Evolutionary conservation across 1,140 invertebrate species (phyloP).

Genomic region (Mesaphorura yosii): DNA sequence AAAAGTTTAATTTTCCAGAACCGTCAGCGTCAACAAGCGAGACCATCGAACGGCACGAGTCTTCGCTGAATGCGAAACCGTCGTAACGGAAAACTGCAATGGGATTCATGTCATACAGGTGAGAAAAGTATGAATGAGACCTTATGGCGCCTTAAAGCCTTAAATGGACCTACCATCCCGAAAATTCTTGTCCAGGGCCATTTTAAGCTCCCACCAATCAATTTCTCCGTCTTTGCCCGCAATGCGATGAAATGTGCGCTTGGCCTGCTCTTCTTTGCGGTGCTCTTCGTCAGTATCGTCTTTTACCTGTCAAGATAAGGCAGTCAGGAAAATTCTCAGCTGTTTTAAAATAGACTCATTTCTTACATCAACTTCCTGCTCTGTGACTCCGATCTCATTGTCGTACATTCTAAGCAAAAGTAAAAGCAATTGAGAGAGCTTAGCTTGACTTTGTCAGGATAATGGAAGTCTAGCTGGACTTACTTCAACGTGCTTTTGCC

Average conservation of each 20-base stretch:
- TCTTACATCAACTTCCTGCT: constrained; percentile 33
- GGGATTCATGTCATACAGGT: no score
- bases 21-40: background rate
- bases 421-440: background rate
- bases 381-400: constrained; percentile 36
- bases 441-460: background rate
- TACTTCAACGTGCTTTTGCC: constrained; percentile 1
- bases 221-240: constrained; percentile 48
- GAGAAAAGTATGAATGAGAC: background rate
- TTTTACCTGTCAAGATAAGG: constrained; percentile 3
- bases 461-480: background rate
- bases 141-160: background rate
- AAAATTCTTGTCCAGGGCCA: constrained; percentile 44
- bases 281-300: constrained; percentile 18
- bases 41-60: constrained; percentile 2
- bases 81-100: constrained; percentile 8
- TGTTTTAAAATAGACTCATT: constrained; percentile 18
- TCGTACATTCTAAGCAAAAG: constrained; percentile 34
- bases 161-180: constrained; percentile 37
- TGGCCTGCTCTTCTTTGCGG: constrained; percentile 33
- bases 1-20: constrained; percentile 3
- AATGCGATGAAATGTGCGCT: constrained; percentile 40
- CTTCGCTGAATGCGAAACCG: constrained; percentile 7
- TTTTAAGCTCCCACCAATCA: constrained; percentile 44
- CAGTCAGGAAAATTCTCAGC: background rate